Evolutionary conservation across 2,113 vertebrate genomes (phyloP).

Genomic region (Lagopus muta): DNA sequence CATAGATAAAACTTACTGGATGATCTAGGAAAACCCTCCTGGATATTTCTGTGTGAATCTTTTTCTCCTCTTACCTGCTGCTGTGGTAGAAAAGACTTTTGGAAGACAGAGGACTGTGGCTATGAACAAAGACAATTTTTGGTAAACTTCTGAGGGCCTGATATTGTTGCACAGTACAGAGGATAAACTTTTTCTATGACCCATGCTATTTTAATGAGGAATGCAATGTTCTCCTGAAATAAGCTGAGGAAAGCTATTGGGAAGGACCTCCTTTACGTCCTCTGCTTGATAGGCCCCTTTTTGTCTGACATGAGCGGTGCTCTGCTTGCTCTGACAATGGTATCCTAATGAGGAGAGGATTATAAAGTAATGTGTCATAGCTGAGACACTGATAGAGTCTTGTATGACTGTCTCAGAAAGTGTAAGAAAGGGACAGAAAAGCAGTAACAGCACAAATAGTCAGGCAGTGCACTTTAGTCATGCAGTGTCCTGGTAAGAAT

Average conservation of each 20-base stretch:
- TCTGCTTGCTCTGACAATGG: not conserved
- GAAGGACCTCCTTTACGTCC: not conserved
- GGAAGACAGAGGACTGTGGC: not conserved
- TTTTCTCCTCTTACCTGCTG: not conserved
- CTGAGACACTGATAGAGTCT: not conserved
- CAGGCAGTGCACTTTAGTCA: not conserved
- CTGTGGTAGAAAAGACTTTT: not conserved
- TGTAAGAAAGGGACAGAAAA: not conserved
- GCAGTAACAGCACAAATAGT: not conserved
- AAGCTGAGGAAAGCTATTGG: not conserved
- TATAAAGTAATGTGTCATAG: not conserved
- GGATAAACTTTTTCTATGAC: not conserved
- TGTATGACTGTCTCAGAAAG: not conserved
- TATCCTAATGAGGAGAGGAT: not conserved
- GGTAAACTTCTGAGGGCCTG: not conserved
- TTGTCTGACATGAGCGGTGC: fast-evolving
- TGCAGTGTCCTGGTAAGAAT: not conserved
- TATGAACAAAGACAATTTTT: not conserved
- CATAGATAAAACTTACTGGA: not conserved
- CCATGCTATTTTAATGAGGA: not conserved
- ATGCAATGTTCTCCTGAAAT: not conserved
- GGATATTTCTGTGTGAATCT: not conserved
- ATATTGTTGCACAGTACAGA: not conserved
- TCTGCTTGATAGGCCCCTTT: not conserved
- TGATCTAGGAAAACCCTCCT: not conserved